Percentiles rank a stretch among this genome's conserved stretches.
These are phyloP conservation scores for Eira barbara DNA, from an alignment of 2,113 vertebrate genomes.

Conservation along the genomic window DNA sequence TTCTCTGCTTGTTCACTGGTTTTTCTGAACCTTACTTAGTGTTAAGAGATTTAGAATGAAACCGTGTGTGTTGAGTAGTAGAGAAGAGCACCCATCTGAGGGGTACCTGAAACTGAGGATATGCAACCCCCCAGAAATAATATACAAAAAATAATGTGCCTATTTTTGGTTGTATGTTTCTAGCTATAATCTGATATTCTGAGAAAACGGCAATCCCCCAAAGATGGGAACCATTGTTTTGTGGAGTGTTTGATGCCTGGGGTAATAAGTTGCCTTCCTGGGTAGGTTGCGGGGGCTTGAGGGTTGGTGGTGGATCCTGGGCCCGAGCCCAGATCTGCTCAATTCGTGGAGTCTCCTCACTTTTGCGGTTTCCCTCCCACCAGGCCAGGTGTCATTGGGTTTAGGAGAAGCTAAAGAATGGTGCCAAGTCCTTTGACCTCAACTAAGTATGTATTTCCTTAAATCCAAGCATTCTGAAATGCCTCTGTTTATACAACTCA, in stretches of 20 bases:
- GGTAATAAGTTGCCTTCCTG: background rate
- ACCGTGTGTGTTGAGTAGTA: background rate
- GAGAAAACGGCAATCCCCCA: background rate
- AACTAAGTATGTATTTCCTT: background rate
- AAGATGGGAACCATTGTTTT: background rate
- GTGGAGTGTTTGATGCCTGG: background rate
- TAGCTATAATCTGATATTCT: slow-evolving; percentile 8
- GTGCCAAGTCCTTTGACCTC: slow-evolving; percentile 2
- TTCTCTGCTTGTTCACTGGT: background rate
- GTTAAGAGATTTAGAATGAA: background rate
- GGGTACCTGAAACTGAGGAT: background rate
- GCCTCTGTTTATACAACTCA: background rate
- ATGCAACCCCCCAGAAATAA: background rate
- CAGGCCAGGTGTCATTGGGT: background rate
- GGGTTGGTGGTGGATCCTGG: background rate
- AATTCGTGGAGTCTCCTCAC: background rate
- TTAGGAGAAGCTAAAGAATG: background rate
- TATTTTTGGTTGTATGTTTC: background rate
- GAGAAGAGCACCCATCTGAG: background rate
- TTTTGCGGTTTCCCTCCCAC: background rate
- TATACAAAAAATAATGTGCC: background rate
- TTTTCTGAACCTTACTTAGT: background rate
- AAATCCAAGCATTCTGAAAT: background rate
- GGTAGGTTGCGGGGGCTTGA: background rate
- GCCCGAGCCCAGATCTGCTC: background rate